Evolutionary conservation across 2,888 invertebrate species (phyloP).

Genomic region (Rhyacophila evoluta): DNA sequence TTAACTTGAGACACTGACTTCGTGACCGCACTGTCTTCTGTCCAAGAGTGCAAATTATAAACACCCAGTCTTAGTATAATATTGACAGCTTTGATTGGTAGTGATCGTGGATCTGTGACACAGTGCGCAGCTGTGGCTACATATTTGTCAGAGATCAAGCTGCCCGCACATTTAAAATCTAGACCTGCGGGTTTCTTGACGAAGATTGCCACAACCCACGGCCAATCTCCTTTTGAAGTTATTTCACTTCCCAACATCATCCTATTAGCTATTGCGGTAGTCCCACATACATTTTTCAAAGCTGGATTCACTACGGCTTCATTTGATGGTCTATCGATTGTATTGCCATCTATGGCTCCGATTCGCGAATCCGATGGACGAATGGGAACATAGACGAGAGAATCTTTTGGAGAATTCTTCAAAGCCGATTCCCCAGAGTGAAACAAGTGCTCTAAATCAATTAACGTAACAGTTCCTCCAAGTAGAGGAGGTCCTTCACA

Average conservation of each 20-base stretch:
- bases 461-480: constrained; percentile 59
- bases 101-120: constrained; percentile 49
- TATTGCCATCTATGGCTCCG: no score
- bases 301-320: neutral
- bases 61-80: constrained; percentile 55
- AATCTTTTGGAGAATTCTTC: constrained; percentile 44
- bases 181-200: constrained; percentile 56
- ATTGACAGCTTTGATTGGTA: constrained; percentile 54
- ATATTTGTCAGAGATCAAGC: constrained; percentile 59
- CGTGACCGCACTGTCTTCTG: constrained; percentile 54
- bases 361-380: neutral
- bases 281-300: neutral
- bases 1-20: constrained; percentile 55
- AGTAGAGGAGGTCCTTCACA: constrained; percentile 57
- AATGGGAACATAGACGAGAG: constrained; percentile 29
- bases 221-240: constrained; percentile 60
- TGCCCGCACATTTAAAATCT: constrained; percentile 62
- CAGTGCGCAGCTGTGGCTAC: constrained; percentile 56
- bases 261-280: neutral
- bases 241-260: constrained; percentile 56
- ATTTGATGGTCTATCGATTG: no score
- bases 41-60: constrained; percentile 56
- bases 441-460: constrained; percentile 60
- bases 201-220: constrained; percentile 63
- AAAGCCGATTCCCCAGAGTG: constrained; percentile 57